Percentiles rank a stretch among this genome's conserved stretches.
Conservation (phyloP, 2,888 invertebrate species). For the Heteromyza rotundicornis region DNA sequence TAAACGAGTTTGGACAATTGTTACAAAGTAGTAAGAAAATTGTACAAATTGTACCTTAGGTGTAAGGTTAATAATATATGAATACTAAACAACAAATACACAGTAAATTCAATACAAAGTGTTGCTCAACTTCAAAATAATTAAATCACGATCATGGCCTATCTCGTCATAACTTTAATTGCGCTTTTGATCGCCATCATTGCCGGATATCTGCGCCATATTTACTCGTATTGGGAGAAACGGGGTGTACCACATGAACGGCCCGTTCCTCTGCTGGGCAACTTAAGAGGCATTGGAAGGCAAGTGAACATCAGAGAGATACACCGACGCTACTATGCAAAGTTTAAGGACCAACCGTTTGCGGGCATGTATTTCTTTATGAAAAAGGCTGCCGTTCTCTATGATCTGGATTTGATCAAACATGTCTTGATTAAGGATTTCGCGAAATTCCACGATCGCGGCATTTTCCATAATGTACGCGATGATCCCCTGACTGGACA, state of each 20-base stretch:
- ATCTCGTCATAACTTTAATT: too few species aligned
- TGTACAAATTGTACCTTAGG: too few species aligned
- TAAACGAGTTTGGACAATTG: too few species aligned
- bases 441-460: slow-evolving; percentile 53
- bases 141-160: too few species aligned
- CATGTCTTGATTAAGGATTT: slow-evolving; percentile 59
- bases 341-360: slow-evolving; percentile 42
- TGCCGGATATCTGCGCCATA: too few species aligned
- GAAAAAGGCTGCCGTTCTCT: slow-evolving; percentile 34
- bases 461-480: slow-evolving; percentile 44
- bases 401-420: slow-evolving; percentile 55
- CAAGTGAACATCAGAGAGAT: slow-evolving; percentile 41
- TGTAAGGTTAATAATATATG: too few species aligned
- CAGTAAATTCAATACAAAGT: too few species aligned
- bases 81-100: too few species aligned
- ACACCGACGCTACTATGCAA: slow-evolving; percentile 37
- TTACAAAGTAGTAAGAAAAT: too few species aligned
- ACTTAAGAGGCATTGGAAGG: slow-evolving; percentile 41
- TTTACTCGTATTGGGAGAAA: slow-evolving; percentile 48
- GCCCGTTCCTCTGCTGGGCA: slow-evolving; percentile 41
- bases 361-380: slow-evolving; percentile 45
- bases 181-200: too few species aligned
- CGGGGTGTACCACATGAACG: slow-evolving; percentile 39
- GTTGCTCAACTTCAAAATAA: too few species aligned
- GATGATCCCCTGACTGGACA: slow-evolving; percentile 57